Evolutionary conservation across 2,888 invertebrate species (phyloP), one percentile per base, ranked within the genome.

Genomic region (Seira sanloemensis): DNA sequence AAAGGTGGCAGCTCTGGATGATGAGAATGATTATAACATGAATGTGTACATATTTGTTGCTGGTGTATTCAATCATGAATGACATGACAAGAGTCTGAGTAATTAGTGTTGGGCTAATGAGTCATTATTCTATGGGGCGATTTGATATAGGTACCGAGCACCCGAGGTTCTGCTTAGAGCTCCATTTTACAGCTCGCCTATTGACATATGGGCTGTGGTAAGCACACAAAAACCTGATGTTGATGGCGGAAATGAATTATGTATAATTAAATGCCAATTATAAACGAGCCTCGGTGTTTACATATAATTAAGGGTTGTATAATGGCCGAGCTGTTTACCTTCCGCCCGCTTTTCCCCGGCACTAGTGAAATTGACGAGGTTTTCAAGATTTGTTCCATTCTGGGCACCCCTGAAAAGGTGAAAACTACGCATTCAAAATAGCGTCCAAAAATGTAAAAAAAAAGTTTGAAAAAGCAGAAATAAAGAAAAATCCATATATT

Each of bases 301-400:
- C 25, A n/a, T 16, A n/a, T 27, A 24, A 37, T 37, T 37, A 37
- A 37, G 76, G 99, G 98, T 65, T 98, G 98, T 91, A 99, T 99
- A 89, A 97, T 98, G 94, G 97, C 98, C 4, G 99, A 99, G 92
- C 93, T 99, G 78, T 98, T 98, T 91, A 98, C 98, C 54, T 95
- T 97, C 90, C 94, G 98, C 66, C 98, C 98, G 0, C 92, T 98
- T 26, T 98, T 98, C 92, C 98, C 98, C 0, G 98, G 98, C 1
- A 97, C 96, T 90, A 97, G 97, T 87, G 98, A 98, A 92, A 97
- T 98, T 86, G 98, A 98, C 92, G 97, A 98, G 92, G 94, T 98
- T 86, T 98, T 98, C 91, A 97, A 97, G 92, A 96, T 98, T 89
- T 97, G 97, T 91, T 96, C 97, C 4, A 94, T 98, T 86, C 93